These are phyloP conservation scores for Gavialis gangeticus DNA, from an alignment of 2,113 vertebrate genomes.

Conservation along the genomic window DNA sequence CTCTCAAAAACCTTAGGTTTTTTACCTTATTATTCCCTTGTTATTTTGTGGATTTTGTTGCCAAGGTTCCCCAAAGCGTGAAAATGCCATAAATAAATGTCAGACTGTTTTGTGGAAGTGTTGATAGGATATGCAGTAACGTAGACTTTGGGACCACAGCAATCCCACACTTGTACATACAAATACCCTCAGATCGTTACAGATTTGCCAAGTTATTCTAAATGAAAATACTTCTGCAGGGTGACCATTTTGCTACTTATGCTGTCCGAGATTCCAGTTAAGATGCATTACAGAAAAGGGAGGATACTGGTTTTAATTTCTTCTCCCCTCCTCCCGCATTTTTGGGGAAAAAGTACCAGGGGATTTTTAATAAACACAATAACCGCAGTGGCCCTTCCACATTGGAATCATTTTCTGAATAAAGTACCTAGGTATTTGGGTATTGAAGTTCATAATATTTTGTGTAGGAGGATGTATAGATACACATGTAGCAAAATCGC, in stretches of 20 bases:
- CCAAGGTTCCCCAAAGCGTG: not conserved
- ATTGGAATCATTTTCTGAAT: not conserved
- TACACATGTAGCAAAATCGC: not conserved
- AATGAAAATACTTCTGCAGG: not conserved
- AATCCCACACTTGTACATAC: not conserved
- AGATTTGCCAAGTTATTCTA: not conserved
- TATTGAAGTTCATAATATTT: not conserved
- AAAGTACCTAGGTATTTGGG: not conserved
- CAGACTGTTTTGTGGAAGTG: not conserved
- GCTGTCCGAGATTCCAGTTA: not conserved
- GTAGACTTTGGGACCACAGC: not conserved
- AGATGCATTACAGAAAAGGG: not conserved
- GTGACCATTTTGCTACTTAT: not conserved
- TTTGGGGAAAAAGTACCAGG: no score
- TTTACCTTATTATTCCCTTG: not conserved
- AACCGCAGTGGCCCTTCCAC: fast-evolving
- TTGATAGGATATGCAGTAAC: not conserved
- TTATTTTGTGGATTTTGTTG: not conserved
- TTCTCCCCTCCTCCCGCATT: no score
- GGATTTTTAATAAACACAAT: not conserved
- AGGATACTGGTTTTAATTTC: not conserved
- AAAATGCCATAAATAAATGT: not conserved
- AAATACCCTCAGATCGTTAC: not conserved
- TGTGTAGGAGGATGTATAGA: not conserved
- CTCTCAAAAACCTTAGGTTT: not conserved